phyloP scores from a whole-genome alignment of 2,113 vertebrate genomes.

The Nothobranchius kuhntae region DNA sequence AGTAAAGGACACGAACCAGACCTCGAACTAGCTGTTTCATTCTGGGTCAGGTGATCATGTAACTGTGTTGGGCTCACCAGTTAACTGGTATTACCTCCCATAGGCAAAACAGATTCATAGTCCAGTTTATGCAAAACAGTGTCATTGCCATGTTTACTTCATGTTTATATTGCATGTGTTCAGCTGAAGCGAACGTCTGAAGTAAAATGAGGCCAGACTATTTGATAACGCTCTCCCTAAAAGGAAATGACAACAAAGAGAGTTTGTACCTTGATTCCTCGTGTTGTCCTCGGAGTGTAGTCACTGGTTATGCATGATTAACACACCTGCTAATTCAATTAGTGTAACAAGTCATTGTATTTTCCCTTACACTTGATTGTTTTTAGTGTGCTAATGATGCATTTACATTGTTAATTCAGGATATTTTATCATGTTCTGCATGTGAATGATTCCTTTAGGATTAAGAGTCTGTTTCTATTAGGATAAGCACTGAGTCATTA shows the following conservation, averaged over 20 bases:
- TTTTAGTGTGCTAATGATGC: slow-evolving; percentile 70
- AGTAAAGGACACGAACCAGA: not conserved
- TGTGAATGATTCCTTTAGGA: slow-evolving; percentile 54
- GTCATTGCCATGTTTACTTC: not conserved
- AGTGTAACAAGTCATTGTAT: slow-evolving; percentile 62
- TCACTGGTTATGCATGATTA: slow-evolving; percentile 76
- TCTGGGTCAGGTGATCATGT: not conserved
- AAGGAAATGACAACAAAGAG: slow-evolving; percentile 66
- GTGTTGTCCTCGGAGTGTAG: slow-evolving; percentile 61
- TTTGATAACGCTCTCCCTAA: slow-evolving; percentile 58
- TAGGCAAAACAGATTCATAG: not conserved
- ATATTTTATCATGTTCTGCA: slow-evolving; percentile 52
- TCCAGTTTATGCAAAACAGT: not conserved
- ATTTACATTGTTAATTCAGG: slow-evolving; percentile 65
- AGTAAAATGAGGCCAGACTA: slow-evolving; percentile 19
- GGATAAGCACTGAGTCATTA: slow-evolving; percentile 9
- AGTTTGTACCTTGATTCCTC: slow-evolving; percentile 58
- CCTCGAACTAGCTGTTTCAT: not conserved
- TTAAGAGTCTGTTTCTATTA: slow-evolving; percentile 43
- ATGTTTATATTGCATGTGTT: not conserved
- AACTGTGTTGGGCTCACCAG: not conserved
- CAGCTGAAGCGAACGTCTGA: not conserved
- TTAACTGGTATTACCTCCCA: not conserved
- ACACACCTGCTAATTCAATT: slow-evolving; percentile 75
- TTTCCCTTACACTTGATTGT: slow-evolving; percentile 59